phyloP scores from a whole-genome alignment of 2,888 invertebrate species.

The Eilema griseolum region DNA sequence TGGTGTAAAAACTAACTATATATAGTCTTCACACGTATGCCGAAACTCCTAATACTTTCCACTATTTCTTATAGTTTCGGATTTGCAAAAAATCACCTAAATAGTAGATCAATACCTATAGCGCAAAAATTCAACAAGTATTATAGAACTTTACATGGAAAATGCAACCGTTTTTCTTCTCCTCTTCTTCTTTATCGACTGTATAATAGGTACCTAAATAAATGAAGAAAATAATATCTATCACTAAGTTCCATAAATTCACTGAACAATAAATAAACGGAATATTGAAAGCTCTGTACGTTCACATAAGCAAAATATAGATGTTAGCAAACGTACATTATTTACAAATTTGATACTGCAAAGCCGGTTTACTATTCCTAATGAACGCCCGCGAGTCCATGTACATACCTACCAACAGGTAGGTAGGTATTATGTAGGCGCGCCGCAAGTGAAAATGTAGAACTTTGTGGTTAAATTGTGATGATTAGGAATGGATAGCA shows the following conservation, averaged over 20 bases:
- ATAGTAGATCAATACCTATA: too few relatives aligned
- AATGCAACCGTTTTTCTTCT: too few relatives aligned
- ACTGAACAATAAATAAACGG: slow-evolving; percentile 35
- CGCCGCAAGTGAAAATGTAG: slow-evolving; percentile 56
- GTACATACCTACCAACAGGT: slow-evolving; percentile 38
- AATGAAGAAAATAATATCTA: too few relatives aligned
- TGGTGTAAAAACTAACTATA: too few relatives aligned
- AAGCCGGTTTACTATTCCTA: slow-evolving; percentile 79
- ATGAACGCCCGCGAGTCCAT: slow-evolving; percentile 68
- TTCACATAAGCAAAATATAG: slow-evolving; percentile 34
- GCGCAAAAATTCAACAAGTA: too few relatives aligned
- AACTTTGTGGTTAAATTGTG: slow-evolving; percentile 67
- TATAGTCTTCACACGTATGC: too few relatives aligned
- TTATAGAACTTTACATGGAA: too few relatives aligned
- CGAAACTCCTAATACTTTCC: too few relatives aligned
- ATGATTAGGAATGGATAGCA: slow-evolving; percentile 65
- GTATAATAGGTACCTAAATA: too few relatives aligned
- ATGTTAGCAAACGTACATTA: slow-evolving; percentile 56
- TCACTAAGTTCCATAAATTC: slow-evolving; percentile 47
- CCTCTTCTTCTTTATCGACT: too few relatives aligned
- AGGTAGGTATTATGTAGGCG: slow-evolving; percentile 35
- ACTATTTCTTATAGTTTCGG: too few relatives aligned
- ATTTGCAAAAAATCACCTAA: too few relatives aligned
- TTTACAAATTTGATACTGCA: slow-evolving; percentile 73
- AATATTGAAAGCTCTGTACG: slow-evolving; percentile 42